Conservation (phyloP, 2,113 vertebrate species). For the Philantomba maxwellii region DNA sequence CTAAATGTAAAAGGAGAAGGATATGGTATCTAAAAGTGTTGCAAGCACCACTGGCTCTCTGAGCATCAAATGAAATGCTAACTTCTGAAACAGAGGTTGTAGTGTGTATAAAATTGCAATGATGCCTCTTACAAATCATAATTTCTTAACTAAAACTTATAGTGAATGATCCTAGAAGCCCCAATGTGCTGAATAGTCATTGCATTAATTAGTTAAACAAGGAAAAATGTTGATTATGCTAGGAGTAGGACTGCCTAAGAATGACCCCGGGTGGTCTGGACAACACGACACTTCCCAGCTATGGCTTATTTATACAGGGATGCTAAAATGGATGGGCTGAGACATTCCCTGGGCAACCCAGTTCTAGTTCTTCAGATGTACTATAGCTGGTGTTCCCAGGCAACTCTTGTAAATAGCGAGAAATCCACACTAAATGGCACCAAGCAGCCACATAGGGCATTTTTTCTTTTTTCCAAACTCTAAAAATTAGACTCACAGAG, state of each 20-base stretch:
- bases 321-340: rapidly evolving
- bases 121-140: neutral
- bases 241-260: neutral
- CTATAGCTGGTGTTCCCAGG: rapidly evolving
- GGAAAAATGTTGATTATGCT: neutral
- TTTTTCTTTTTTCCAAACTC: neutral
- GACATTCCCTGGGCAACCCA: neutral
- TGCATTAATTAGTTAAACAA: neutral
- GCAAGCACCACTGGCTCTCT: rapidly evolving
- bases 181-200: neutral
- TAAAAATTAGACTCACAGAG: neutral
- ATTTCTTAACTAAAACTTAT: neutral
- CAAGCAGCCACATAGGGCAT: rapidly evolving
- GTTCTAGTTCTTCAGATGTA: neutral
- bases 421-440: neutral
- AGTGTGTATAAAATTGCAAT: neutral
- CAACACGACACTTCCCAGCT: rapidly evolving
- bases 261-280: neutral
- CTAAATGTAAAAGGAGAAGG: neutral
- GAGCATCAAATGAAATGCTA: neutral
- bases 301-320: neutral
- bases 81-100: neutral
- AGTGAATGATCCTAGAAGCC: neutral
- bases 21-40: neutral
- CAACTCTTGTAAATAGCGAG: neutral